phyloP scores from a whole-genome alignment of 2,113 vertebrate species.

The Condylura cristata region DNA sequence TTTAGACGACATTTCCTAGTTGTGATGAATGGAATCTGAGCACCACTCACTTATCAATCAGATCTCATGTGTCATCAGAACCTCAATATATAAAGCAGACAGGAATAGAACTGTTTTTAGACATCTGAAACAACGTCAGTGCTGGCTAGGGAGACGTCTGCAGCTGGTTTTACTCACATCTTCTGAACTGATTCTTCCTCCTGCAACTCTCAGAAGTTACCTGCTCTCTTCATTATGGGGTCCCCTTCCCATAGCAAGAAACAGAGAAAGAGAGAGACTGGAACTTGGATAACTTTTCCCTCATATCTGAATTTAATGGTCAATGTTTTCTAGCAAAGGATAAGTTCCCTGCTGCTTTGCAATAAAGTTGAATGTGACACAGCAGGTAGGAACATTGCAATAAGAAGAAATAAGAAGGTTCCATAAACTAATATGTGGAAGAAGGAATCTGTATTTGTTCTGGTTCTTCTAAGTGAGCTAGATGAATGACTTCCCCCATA shows the following conservation, averaged over 20 bases:
- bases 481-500: slow-evolving; percentile 13
- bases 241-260: background rate
- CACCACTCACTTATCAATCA: background rate
- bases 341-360: slow-evolving; percentile 60
- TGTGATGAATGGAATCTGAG: background rate
- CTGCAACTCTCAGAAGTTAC: background rate
- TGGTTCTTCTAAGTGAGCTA: slow-evolving; percentile 5
- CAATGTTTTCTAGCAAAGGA: slow-evolving; percentile 42
- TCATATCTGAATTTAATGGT: slow-evolving; percentile 49
- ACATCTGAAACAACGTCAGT: background rate
- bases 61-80: background rate
- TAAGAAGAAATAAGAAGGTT: background rate
- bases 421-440: slow-evolving; percentile 13
- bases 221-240: background rate
- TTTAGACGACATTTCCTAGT: background rate
- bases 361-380: background rate
- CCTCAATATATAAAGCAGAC: slow-evolving; percentile 17
- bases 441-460: slow-evolving; percentile 23
- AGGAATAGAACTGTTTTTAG: slow-evolving; percentile 6
- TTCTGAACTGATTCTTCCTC: background rate
- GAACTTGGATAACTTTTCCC: background rate
- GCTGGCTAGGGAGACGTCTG: background rate
- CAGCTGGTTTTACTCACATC: background rate
- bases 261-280: background rate
- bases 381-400: background rate